A percentile compares a stretch with the other conserved stretches of the same genome.
These are phyloP conservation scores for Callopanchax toddi DNA, from an alignment of 2,113 vertebrate genomes.

Conservation along the genomic window DNA sequence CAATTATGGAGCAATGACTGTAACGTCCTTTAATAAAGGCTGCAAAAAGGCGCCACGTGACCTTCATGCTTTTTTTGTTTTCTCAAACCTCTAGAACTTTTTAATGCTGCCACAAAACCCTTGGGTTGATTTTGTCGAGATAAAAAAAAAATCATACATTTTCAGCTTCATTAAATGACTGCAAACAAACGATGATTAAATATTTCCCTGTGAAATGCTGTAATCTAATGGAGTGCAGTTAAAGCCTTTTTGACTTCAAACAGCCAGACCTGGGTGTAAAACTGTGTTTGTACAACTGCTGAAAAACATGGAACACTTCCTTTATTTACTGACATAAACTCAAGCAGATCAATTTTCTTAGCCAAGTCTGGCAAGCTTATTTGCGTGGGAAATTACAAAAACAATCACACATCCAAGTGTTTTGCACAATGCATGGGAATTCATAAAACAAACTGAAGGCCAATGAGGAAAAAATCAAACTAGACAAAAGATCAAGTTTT, in stretches of 20 bases:
- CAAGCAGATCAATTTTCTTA: constrained; percentile 22
- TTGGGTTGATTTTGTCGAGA: constrained; percentile 59
- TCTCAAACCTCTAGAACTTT: constrained; percentile 54
- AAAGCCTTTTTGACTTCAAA: constrained; percentile 60
- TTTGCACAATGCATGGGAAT: constrained; percentile 18
- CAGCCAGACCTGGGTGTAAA: too few species aligned
- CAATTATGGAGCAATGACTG: constrained; percentile 74
- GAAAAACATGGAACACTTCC: constrained; percentile 36
- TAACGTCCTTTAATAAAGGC: constrained; percentile 65
- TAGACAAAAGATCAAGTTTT: background rate
- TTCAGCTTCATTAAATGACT: constrained; percentile 64
- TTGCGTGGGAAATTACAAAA: constrained; percentile 27
- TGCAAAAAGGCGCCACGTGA: constrained; percentile 54
- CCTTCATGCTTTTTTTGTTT: constrained; percentile 63
- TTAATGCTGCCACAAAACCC: constrained; percentile 50
- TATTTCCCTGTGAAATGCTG: constrained; percentile 38
- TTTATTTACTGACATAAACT: constrained; percentile 27
- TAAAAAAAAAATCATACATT: constrained; percentile 57
- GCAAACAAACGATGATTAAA: constrained; percentile 29
- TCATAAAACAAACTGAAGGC: constrained; percentile 14
- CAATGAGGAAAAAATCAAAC: constrained; percentile 2
- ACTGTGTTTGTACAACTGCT: constrained; percentile 28
- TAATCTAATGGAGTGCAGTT: constrained; percentile 55
- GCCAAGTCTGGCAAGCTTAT: constrained; percentile 16
- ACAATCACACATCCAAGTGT: constrained; percentile 17